A percentile compares a stretch with the other conserved stretches of the same genome.
phyloP scores from a whole-genome alignment of 2,888 invertebrate genomes.

The Drosophila neotestacea region DNA sequence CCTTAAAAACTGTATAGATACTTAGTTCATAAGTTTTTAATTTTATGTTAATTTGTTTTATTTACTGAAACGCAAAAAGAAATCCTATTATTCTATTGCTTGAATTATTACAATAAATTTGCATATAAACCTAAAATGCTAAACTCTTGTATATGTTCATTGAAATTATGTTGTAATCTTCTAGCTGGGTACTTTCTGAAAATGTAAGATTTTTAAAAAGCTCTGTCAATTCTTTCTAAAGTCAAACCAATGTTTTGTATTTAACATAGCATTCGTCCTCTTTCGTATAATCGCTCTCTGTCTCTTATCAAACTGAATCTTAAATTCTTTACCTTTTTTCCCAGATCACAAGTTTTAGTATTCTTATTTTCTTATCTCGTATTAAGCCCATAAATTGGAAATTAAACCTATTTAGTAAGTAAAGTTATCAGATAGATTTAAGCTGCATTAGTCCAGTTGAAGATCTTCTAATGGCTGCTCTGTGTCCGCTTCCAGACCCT shows the following conservation, averaged over 20 bases:
- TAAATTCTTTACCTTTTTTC: too few species aligned
- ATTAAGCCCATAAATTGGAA: slow-evolving; percentile 23
- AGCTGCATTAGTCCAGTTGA: not conserved
- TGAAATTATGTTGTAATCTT: not conserved
- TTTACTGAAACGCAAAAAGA: slow-evolving; percentile 60
- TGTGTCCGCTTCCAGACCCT: slow-evolving; percentile 56
- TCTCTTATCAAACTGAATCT: too few species aligned
- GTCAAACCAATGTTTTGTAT: too few species aligned
- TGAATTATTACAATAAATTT: slow-evolving; percentile 53
- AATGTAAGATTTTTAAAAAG: too few species aligned
- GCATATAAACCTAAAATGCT: slow-evolving; percentile 16
- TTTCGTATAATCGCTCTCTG: too few species aligned
- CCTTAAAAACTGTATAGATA: slow-evolving; percentile 43
- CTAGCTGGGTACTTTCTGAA: too few species aligned
- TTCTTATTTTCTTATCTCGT: not conserved
- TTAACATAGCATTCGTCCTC: too few species aligned
- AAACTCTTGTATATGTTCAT: not conserved
- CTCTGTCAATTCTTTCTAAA: too few species aligned
- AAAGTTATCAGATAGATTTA: not conserved
- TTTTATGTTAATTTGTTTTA: slow-evolving; percentile 66
- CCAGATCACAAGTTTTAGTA: not conserved
- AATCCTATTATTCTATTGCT: slow-evolving; percentile 42
- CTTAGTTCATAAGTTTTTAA: slow-evolving; percentile 56
- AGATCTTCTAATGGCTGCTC: slow-evolving; percentile 4
- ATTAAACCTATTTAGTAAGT: not conserved